Percentiles rank a stretch among this genome's conserved stretches.
Evolutionary conservation across 2,113 vertebrate genomes (phyloP).

Genomic region (Podiceps cristatus): DNA sequence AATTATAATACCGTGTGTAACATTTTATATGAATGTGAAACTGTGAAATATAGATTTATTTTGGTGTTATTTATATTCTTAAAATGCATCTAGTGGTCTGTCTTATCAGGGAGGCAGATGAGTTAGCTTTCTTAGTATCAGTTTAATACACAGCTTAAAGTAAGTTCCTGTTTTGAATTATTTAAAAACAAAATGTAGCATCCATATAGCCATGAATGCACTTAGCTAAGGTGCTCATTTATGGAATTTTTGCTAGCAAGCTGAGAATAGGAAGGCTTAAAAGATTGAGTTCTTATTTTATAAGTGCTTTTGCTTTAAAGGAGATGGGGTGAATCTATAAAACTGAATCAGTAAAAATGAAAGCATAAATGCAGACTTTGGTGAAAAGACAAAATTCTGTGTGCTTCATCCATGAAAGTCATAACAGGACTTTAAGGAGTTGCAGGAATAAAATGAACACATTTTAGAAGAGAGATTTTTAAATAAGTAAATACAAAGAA

Average conservation of each 20-base stretch:
- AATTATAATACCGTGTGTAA: neutral
- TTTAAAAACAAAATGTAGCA: neutral
- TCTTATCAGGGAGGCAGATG: neutral
- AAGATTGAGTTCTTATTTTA: neutral
- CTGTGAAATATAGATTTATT: neutral
- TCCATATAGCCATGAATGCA: neutral
- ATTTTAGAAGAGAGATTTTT: neutral
- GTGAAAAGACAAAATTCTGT: neutral
- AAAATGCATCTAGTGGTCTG: neutral
- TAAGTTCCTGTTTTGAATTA: neutral
- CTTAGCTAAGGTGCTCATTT: neutral
- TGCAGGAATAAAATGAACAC: neutral
- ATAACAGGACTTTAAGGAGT: neutral
- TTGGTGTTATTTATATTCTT: neutral
- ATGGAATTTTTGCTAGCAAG: neutral
- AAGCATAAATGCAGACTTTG: neutral
- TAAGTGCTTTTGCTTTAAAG: neutral
- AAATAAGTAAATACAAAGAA: neutral
- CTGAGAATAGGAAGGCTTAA: neutral
- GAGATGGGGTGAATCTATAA: neutral
- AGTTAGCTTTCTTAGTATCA: neutral
- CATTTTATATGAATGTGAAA: neutral
- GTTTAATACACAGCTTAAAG: neutral
- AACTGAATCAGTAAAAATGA: neutral
- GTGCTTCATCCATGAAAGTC: neutral